Evolutionary conservation across 1,140 invertebrate genomes (phyloP).

Genomic region (Cydia strobilella): DNA sequence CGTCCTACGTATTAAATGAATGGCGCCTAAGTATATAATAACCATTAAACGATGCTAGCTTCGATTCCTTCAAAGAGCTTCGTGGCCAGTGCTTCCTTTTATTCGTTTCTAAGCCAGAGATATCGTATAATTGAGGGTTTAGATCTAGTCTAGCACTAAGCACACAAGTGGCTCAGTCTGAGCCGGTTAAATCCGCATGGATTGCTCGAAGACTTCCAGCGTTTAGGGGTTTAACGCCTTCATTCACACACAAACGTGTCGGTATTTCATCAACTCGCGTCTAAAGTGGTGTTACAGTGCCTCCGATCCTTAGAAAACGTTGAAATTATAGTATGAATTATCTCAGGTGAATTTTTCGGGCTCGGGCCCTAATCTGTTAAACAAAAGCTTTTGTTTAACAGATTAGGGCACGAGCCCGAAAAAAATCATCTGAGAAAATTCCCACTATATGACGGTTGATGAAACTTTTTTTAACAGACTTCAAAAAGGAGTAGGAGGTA

Average conservation of each 20-base stretch:
- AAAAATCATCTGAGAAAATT: too few relatives aligned
- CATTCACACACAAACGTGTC: constrained; percentile 19
- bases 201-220: constrained; percentile 3
- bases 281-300: not conserved
- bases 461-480: too few relatives aligned
- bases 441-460: too few relatives aligned
- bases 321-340: too few relatives aligned
- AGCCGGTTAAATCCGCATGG: not conserved
- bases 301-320: too few relatives aligned
- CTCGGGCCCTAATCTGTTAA: too few relatives aligned
- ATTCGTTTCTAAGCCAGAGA: not conserved
- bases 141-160: constrained; percentile 10
- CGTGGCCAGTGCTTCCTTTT: not conserved
- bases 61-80: not conserved
- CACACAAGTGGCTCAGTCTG: constrained; percentile 13
- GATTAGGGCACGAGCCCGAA: too few relatives aligned
- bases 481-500: too few relatives aligned
- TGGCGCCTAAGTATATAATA: too few relatives aligned
- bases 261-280: constrained; percentile 24
- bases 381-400: too few relatives aligned
- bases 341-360: too few relatives aligned
- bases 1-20: too few relatives aligned
- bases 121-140: constrained; percentile 6
- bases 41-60: not conserved
- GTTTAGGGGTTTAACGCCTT: constrained; percentile 30